Conservation (phyloP, 2,797 vertebrate genomes). For the Miopithecus talapoin region DNA sequence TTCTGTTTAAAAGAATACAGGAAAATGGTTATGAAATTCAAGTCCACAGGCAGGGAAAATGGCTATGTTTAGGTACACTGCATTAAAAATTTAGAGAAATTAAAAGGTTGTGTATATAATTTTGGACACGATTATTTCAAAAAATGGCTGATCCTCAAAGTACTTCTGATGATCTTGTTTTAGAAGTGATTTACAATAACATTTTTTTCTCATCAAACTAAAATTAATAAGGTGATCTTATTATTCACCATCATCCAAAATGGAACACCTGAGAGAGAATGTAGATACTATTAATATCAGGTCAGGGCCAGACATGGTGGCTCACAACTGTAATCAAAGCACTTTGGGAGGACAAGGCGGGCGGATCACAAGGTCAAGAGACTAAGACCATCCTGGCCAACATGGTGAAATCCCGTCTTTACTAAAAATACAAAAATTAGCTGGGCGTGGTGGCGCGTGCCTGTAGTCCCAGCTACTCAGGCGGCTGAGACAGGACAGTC, state of each 20-base stretch:
- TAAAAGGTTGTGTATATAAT: not conserved
- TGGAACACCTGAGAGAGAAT: not conserved
- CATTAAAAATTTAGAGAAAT: not conserved
- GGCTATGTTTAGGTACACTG: not conserved
- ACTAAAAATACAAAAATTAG: no score
- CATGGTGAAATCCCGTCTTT: no score
- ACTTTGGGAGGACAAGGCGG: not conserved
- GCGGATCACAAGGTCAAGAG: no score
- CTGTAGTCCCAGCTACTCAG: no score
- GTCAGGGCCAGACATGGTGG: not conserved
- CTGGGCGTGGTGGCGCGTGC: no score
- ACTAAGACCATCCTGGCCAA: no score
- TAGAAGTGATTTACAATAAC: not conserved
- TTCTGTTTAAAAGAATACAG: slow-evolving; percentile 83
- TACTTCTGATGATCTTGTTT: not conserved
- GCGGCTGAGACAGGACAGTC: no score
- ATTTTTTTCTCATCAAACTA: slow-evolving; percentile 16
- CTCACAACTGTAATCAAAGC: not conserved
- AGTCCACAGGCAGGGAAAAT: not conserved
- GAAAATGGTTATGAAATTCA: slow-evolving; percentile 13
- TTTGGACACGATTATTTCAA: not conserved
- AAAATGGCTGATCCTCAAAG: slow-evolving; percentile 13
- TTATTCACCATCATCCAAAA: slow-evolving; percentile 2
- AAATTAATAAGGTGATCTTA: not conserved
- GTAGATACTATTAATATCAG: not conserved